Evolutionary conservation across 2,888 invertebrate genomes (phyloP).

Genomic region (Griposia aprilina): DNA sequence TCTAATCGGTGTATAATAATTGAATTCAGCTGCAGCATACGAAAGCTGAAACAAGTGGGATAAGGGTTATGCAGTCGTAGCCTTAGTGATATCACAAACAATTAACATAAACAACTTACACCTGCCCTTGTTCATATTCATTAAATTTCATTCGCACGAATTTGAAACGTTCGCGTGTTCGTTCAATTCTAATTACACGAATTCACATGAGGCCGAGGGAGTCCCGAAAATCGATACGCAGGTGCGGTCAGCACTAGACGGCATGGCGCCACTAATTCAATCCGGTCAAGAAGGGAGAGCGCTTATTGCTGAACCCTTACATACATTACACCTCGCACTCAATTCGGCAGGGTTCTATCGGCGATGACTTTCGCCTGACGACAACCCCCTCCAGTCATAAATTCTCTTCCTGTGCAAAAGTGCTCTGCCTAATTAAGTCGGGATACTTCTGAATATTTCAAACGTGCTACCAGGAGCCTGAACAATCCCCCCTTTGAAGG

Average conservation of each 20-base stretch:
- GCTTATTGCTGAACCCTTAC: constrained; percentile 79
- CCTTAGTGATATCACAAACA: constrained; percentile 50
- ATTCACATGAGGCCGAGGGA: constrained; percentile 55
- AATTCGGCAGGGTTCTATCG: constrained; percentile 75
- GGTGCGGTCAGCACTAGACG: constrained; percentile 80
- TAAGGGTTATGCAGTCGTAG: constrained; percentile 41
- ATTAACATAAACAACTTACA: constrained; percentile 58
- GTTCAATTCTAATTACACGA: constrained; percentile 64
- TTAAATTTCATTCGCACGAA: constrained; percentile 61
- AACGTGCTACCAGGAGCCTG: constrained; percentile 67
- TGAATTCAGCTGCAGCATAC: constrained; percentile 16
- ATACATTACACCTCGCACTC: constrained; percentile 81
- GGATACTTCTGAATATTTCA: constrained; percentile 83
- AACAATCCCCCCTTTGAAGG: constrained; percentile 72
- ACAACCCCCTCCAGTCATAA: constrained; percentile 76
- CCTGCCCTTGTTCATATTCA: constrained; percentile 58
- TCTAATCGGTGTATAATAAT: constrained; percentile 23
- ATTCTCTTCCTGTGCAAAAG: constrained; percentile 79
- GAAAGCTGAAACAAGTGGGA: constrained; percentile 40
- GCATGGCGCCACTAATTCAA: constrained; percentile 83
- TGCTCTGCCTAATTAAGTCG: constrained; percentile 83
- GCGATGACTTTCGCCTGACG: constrained; percentile 80
- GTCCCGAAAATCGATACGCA: constrained; percentile 66
- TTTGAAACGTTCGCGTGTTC: constrained; percentile 63
- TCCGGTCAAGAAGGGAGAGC: constrained; percentile 82